Base-by-base conservation (phyloP, 23 tunicate species). In the Diplosoma virens region DNA sequence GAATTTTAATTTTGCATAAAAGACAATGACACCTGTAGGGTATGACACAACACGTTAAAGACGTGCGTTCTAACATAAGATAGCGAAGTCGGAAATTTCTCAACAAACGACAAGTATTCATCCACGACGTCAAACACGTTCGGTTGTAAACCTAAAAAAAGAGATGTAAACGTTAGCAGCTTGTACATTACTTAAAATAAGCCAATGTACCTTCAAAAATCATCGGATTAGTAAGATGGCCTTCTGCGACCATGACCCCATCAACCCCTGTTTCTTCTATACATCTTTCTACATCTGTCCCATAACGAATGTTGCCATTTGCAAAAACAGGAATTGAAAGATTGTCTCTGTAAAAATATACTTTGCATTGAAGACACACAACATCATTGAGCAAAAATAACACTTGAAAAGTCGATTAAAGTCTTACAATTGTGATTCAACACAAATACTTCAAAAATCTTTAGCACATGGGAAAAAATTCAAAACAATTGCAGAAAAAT, bases 221-320 rank as follows among this genome's bases (percentile, higher is more conserved):
- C 34, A 45, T n/a, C 7, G 98, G 99, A 71, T 94, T 94, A 21
- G 86, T 71, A 2, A 94, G 87, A 68, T 87, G 95, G 24, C 90
- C 88, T 60, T 94, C 99, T 1, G 95, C 99, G 33, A 74, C 76
- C 99, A 94, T 94, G 20, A 94, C 99, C 4, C 95, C 99, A 60
- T 94, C 99, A 5, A 80, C 95, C 28, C 83, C 80, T 24, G 99
- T 94, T 80, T 80, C 80, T 67, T 79, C 61, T 37, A 94, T 20
- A 45, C 95, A 87, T 33, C 67, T 35, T 27, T 75, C 77, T 37
- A 94, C 67, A 56, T 94, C 99, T 1, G 61, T n/a, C 25, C 27
- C 53, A 37, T 66, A 85, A 25, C 73, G 91, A 37, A 94, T 88
- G 59, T 94, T 94, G 1, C 99, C 99, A 79, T 94, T 94, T 17